Conservation (phyloP, 2,888 invertebrate genomes). For the Galerucella pusilla region DNA sequence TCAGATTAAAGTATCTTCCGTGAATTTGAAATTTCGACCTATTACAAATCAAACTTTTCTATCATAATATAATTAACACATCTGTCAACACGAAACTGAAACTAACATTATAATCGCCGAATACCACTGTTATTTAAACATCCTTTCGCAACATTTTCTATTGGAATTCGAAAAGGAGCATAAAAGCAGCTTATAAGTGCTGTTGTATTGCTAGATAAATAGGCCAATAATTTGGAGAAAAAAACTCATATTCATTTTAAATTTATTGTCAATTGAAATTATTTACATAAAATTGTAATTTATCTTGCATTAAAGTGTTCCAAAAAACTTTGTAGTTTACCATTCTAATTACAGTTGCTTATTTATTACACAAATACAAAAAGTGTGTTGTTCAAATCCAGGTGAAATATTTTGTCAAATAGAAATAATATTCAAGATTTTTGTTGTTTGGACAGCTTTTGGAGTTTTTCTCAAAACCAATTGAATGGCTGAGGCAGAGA, state of each 20-base stretch:
- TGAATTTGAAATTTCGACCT: constrained; percentile 4
- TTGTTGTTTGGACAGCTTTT: too few species aligned
- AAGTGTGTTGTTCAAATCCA: too few species aligned
- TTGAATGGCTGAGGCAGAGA: too few species aligned
- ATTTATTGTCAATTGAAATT: too few species aligned
- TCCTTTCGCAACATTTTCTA: constrained; percentile 22
- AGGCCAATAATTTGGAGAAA: constrained; percentile 1
- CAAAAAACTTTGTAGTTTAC: too few species aligned
- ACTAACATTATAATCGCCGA: constrained; percentile 27
- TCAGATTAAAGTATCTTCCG: background rate
- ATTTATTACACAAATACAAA: too few species aligned
- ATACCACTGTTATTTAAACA: constrained; percentile 18
- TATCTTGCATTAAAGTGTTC: too few species aligned
- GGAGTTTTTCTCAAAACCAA: too few species aligned
- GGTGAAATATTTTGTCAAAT: too few species aligned
- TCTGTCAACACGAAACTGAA: background rate
- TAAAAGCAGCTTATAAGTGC: constrained; percentile 27
- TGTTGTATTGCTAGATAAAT: constrained; percentile 24
- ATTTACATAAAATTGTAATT: too few species aligned
- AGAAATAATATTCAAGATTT: too few species aligned
- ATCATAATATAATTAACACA: constrained; percentile 17
- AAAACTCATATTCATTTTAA: background rate
- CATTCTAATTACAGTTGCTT: too few species aligned
- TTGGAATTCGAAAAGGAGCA: constrained; percentile 4
- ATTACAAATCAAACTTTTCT: constrained; percentile 5